Evolutionary conservation across 2,888 invertebrate genomes (phyloP), one percentile per base, ranked within the genome.

Genomic region (Pachymerium ferrugineum): DNA sequence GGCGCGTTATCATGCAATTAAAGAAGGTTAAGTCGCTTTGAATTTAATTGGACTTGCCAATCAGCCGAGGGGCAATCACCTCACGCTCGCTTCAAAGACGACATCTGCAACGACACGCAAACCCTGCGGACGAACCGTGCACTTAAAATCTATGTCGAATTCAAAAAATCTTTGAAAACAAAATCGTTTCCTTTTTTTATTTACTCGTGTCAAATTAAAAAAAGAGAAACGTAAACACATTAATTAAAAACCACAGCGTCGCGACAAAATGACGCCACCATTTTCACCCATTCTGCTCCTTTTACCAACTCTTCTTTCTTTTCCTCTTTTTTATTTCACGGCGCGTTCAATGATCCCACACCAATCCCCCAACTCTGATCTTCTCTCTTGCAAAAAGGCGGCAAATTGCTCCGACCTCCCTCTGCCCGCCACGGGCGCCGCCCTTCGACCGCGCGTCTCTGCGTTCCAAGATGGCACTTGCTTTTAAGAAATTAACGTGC

Each of bases 11-110:
- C 72, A 54, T 74, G 75, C 75, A 75, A 75, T 75, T 75, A 75
- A 75, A 75, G 72, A 35, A 54, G 75, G 75, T 73, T 73, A 73
- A 28, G 47, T 70, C 74, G 47, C 73, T 73, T 72, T 73, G 74
- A 73, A 72, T 73, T 73, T 74, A 74, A 74, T 74, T 74, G 74
- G 35, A 74, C 73, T 70, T 68, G 74, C 67, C 74, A 74, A 74
- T 72, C 73, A 74, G 72, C 72, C 42, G 29, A 29, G 54, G 72
- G 72, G 28, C 54, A 62, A 62, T 62, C 62, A 62, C 62, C 62
- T 62, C 62, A 25, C 62, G 62, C 62, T 62, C 62, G 19, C 28
- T 54, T 62, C 62, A 28, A 62, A 22, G 62, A 62, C 62, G 28
- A 12, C 62, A 62, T 10, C 62, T 28, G 62, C 4, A 62, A 28